Evolutionary conservation across 2,888 invertebrate genomes (phyloP), one percentile per base, ranked within the genome.

Genomic region (Papilio elwesi): DNA sequence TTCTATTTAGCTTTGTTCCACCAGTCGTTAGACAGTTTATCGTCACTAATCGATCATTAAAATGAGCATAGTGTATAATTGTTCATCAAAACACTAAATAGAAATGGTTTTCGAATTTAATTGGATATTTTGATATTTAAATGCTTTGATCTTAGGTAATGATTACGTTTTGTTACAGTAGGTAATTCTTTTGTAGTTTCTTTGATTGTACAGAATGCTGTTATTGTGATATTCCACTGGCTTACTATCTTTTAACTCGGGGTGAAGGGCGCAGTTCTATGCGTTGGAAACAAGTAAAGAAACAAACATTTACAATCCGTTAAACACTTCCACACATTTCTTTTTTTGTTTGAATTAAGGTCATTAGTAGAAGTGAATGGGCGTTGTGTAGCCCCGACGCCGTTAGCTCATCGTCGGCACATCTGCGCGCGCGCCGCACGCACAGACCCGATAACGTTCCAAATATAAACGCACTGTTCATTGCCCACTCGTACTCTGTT

Each of bases 391-490:
- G 72, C 68, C 75, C 43, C n/a, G 65, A 53, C 57, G 63, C 15
- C 55, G 74, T 74, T 70, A 51, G 67, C 36, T 80, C 80, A 80
- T 82, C 79, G 81, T 82, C 80, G 81, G 78, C 83, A 84, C 88
- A 89, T 89, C 84, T 90, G 88, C 81, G 82, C 75, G 88, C 81
- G 82, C 75, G 76, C 80, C 75, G 80, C 83, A 79, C 84, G 82
- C 86, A 85, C 81, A 82, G 85, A 86, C 80, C 80, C 85, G 88
- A 89, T 90, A 89, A 87, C 85, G 83, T 80, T 85, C 85, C 83
- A 79, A 87, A 90, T 89, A 89, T 89, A 88, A 85, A 85, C 82
- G 77, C 81, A 85, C 86, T 89, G 87, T 87, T 86, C 85, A 83
- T 85, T 87, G 87, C 80, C 82, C 83, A 81, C 80, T 82, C 85